Conservation (phyloP, 2,113 vertebrate species). For the Sorex fumeus region DNA sequence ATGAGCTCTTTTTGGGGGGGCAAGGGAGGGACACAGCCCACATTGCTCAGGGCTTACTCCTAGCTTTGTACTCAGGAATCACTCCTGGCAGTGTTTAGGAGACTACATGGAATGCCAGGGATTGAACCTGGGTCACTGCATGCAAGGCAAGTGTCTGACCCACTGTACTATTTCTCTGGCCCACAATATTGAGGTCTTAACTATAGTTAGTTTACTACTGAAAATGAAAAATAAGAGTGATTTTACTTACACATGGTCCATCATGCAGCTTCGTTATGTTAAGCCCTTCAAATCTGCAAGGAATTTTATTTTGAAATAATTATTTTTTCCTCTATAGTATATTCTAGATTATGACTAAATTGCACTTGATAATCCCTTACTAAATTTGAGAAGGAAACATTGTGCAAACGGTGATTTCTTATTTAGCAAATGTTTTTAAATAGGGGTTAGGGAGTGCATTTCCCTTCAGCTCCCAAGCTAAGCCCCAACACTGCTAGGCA, state of each 20-base stretch:
- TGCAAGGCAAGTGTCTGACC: too few species aligned
- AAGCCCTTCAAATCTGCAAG: slow-evolving; percentile 68
- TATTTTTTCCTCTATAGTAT: slow-evolving; percentile 42
- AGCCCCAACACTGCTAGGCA: too few species aligned
- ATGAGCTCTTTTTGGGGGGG: too few species aligned
- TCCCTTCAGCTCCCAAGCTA: too few species aligned
- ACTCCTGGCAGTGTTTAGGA: too few species aligned
- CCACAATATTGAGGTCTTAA: neutral
- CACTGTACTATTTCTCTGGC: too few species aligned
- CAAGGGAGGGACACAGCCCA: too few species aligned
- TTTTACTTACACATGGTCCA: slow-evolving; percentile 75
- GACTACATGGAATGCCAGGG: too few species aligned
- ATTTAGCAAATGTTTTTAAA: slow-evolving; percentile 45
- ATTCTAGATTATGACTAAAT: neutral
- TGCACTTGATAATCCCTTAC: slow-evolving; percentile 18
- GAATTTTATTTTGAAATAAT: slow-evolving; percentile 65
- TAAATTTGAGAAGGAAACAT: slow-evolving; percentile 49
- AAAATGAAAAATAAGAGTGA: slow-evolving; percentile 43
- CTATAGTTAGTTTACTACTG: neutral
- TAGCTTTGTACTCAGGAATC: too few species aligned
- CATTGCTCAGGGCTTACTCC: too few species aligned
- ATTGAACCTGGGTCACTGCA: too few species aligned
- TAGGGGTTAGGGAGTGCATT: neutral
- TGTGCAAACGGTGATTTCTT: slow-evolving; percentile 45
- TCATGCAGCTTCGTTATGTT: slow-evolving; percentile 69